Evolutionary conservation across 1,140 invertebrate genomes (phyloP).

Genomic region (Drosophila arawakana): DNA sequence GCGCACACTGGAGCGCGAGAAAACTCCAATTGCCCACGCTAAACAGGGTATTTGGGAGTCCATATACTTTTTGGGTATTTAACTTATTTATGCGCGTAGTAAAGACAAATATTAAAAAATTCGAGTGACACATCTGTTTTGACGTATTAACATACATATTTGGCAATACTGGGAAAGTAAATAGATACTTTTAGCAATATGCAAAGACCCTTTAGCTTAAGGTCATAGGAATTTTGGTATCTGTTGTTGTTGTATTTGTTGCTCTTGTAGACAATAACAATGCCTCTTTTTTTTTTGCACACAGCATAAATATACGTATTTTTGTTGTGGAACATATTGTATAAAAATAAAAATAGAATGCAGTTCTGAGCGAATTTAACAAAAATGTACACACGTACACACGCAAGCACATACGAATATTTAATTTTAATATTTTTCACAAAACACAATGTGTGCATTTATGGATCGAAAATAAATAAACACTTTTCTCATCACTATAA

Average conservation of each 20-base stretch:
- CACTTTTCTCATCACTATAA: constrained; percentile 2
- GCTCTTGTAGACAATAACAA: constrained; percentile 4
- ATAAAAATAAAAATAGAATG: constrained; percentile 40
- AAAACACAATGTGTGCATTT: constrained; percentile 4
- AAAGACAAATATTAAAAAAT: too few species aligned
- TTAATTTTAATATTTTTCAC: constrained; percentile 11
- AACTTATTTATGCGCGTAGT: too few species aligned
- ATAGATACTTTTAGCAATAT: neutral
- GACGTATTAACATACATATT: neutral
- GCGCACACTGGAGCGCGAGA: too few species aligned
- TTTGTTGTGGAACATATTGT: constrained; percentile 8
- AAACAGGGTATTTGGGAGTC: too few species aligned
- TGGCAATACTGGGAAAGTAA: neutral
- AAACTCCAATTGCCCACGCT: too few species aligned
- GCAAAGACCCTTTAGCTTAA: neutral
- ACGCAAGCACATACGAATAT: constrained; percentile 26
- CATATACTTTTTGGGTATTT: too few species aligned
- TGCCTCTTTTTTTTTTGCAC: constrained; percentile 7
- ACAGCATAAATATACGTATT: constrained; percentile 3
- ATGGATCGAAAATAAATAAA: constrained; percentile 21
- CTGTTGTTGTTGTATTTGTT: neutral
- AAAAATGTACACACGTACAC: constrained; percentile 8
- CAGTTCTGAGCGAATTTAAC: constrained; percentile 20
- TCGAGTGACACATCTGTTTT: too few species aligned
- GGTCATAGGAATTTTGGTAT: neutral